These are phyloP conservation scores for Pagrus major DNA, from an alignment of 2,113 vertebrate species.

Conservation along the genomic window DNA sequence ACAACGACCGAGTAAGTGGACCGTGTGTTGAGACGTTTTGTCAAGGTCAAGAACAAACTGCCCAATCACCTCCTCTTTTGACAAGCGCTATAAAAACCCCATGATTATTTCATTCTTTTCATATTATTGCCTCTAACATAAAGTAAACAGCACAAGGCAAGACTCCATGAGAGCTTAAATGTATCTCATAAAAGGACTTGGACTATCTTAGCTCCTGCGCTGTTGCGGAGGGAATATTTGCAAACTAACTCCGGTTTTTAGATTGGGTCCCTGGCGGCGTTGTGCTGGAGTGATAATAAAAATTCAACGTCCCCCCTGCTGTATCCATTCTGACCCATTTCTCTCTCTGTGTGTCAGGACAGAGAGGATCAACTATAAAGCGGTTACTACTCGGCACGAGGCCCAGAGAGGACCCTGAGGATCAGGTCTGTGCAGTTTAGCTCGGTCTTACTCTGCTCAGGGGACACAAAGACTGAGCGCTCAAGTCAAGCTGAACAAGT, in stretches of 20 bases:
- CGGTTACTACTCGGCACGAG: constrained; percentile 53
- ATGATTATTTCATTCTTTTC: background rate
- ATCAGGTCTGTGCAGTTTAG: constrained; percentile 70
- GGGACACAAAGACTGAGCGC: constrained; percentile 57
- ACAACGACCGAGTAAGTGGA: background rate
- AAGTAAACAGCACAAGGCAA: constrained; percentile 17
- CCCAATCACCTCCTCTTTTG: background rate
- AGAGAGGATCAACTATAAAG: constrained; percentile 70
- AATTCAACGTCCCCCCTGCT: constrained; percentile 36
- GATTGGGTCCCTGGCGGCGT: constrained; percentile 49
- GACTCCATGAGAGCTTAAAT: constrained; percentile 27
- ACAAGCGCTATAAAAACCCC: background rate
- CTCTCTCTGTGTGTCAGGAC: constrained; percentile 65
- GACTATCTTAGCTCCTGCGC: constrained; percentile 38
- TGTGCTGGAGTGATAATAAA: constrained; percentile 60
- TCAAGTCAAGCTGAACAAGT: constrained; percentile 70
- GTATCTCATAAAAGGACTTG: constrained; percentile 39
- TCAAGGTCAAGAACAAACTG: background rate
- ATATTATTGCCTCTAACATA: constrained; percentile 9
- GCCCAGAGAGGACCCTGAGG: constrained; percentile 58
- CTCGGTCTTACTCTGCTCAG: constrained; percentile 58
- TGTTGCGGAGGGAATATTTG: constrained; percentile 66
- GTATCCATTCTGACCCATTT: constrained; percentile 70
- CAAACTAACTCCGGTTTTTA: constrained; percentile 61
- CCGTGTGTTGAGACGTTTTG: background rate